Conservation (phyloP, 2,888 invertebrate species). For the Drosophila quasianomalipes region DNA sequence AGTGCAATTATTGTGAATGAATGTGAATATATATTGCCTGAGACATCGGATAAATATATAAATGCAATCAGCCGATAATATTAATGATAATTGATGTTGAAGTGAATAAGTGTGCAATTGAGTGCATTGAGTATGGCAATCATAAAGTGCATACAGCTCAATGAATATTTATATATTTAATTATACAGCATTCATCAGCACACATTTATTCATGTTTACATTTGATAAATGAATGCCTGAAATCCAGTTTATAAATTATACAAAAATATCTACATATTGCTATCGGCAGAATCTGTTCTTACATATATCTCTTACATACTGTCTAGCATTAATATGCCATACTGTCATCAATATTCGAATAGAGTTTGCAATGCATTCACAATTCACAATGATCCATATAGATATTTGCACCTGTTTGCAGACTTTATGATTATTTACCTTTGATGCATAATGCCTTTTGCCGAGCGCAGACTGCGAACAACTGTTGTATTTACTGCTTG, state of each 20-base stretch:
- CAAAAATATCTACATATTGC: neutral
- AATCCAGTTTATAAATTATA: neutral
- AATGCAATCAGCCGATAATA: neutral
- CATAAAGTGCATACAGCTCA: neutral
- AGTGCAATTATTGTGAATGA: constrained; percentile 17
- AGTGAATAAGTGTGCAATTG: neutral
- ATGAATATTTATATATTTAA: constrained; percentile 1
- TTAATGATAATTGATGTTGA: neutral
- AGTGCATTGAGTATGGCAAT: neutral
- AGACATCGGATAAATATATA: constrained; percentile 1
- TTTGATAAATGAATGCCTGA: neutral
- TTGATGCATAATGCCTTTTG: constrained; percentile 36
- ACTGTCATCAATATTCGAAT: neutral
- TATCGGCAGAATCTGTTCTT: neutral
- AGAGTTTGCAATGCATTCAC: neutral
- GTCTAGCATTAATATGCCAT: neutral
- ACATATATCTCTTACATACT: neutral
- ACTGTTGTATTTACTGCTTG: constrained; percentile 56
- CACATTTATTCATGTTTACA: neutral
- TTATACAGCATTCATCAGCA: neutral
- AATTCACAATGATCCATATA: neutral
- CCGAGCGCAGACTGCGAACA: constrained; percentile 20
- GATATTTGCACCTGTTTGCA: constrained; percentile 27
- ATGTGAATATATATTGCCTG: constrained; percentile 13
- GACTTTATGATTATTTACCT: constrained; percentile 34